Evolutionary conservation across 2,113 vertebrate species (phyloP).

Genomic region (Elephas maximus): DNA sequence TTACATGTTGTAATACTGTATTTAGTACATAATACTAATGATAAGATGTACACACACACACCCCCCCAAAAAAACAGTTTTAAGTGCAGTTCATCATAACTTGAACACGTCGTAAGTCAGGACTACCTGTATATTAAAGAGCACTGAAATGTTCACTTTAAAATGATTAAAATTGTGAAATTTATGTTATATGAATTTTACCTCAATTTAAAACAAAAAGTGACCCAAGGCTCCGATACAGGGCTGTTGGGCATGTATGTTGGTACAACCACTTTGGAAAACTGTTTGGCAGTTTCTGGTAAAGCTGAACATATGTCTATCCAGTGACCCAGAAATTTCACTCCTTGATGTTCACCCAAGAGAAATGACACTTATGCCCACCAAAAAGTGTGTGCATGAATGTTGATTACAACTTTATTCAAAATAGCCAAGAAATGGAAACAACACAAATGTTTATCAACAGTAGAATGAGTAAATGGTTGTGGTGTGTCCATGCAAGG

Average conservation of each 20-base stretch:
- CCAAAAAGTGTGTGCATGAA: fast-evolving
- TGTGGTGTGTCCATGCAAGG: fast-evolving
- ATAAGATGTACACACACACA: background rate
- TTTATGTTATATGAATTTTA: background rate
- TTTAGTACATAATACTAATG: too few species aligned
- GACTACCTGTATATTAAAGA: background rate
- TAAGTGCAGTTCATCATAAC: background rate
- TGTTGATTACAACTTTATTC: fast-evolving
- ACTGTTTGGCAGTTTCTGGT: background rate
- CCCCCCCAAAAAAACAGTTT: too few species aligned
- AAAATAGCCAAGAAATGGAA: background rate
- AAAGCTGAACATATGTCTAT: background rate
- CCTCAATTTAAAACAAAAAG: background rate
- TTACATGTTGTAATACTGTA: background rate
- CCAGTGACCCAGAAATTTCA: background rate
- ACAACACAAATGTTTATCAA: too few species aligned
- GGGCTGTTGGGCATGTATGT: background rate
- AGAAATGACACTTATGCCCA: background rate
- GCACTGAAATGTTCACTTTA: background rate
- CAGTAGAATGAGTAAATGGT: too few species aligned
- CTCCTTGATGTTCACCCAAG: background rate
- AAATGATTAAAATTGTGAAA: background rate
- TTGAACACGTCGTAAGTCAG: background rate
- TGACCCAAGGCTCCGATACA: background rate
- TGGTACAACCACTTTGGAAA: background rate